phyloP scores from a whole-genome alignment of 1,140 invertebrate species.

The Cecropterus lyciades region DNA sequence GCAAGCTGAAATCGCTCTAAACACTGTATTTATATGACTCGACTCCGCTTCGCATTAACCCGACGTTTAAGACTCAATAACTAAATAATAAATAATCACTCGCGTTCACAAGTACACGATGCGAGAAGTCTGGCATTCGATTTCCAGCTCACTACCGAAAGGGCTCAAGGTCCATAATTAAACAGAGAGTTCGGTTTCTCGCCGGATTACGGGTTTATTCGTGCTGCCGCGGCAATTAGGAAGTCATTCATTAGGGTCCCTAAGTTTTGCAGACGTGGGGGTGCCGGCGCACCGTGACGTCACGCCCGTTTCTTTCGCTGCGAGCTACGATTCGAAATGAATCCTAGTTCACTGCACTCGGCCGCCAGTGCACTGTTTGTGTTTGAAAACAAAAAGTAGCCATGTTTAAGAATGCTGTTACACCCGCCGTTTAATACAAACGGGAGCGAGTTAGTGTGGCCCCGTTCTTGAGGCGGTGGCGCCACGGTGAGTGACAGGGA shows the following conservation, averaged over 20 bases:
- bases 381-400: conserved; percentile 63
- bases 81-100: conserved; percentile 59
- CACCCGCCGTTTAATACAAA: conserved; percentile 61
- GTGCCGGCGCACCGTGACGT: conserved; percentile 75
- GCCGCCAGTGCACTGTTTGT: conserved; percentile 34
- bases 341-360: conserved; percentile 48
- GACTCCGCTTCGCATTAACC: conserved; percentile 43
- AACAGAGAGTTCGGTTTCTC: conserved; percentile 58
- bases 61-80: conserved; percentile 56
- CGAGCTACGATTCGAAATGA: conserved; percentile 44
- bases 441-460: conserved; percentile 64
- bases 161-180: conserved; percentile 70
- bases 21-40: conserved; percentile 54
- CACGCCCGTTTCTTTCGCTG: conserved; percentile 64
- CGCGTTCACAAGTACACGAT: conserved; percentile 64
- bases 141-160: conserved; percentile 72
- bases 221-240: conserved; percentile 81
- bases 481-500: conserved; percentile 64
- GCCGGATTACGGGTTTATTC: conserved; percentile 78
- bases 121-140: conserved; percentile 65
- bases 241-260: conserved; percentile 83
- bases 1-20: conserved; percentile 45
- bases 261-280: conserved; percentile 83
- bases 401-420: conserved; percentile 61
- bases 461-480: conserved; percentile 61